phyloP scores from a whole-genome alignment of 2,113 vertebrate genomes.

The Peromyscus leucopus region DNA sequence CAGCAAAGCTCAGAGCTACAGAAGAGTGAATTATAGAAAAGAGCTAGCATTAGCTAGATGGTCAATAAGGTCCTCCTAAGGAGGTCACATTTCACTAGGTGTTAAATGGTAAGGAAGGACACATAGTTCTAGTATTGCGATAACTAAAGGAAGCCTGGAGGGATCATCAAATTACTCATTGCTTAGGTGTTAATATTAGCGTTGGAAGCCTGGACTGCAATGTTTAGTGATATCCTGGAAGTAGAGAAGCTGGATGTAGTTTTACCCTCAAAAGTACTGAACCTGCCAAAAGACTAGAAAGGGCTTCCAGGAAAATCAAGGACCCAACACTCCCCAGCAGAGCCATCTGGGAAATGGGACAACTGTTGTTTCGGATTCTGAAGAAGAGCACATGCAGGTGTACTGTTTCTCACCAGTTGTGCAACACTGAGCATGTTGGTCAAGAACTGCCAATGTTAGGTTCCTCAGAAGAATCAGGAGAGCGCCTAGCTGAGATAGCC shows the following conservation, averaged over 20 bases:
- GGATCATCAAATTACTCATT: no score
- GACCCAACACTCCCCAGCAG: background rate
- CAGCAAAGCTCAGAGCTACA: background rate
- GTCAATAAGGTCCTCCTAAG: background rate
- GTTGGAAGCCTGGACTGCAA: rapidly evolving
- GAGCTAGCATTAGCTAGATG: background rate
- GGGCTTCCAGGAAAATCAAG: background rate
- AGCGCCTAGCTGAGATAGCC: background rate
- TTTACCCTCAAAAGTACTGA: background rate
- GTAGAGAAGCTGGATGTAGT: background rate
- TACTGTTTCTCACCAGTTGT: background rate
- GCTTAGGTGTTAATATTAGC: no score
- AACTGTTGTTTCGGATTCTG: background rate
- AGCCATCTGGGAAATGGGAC: background rate
- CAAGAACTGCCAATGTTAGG: background rate
- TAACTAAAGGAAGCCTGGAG: background rate
- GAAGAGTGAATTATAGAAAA: background rate
- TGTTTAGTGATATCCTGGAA: background rate
- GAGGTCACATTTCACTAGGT: background rate
- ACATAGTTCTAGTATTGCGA: background rate
- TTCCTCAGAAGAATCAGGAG: background rate
- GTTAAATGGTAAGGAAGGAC: background rate
- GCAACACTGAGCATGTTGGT: background rate
- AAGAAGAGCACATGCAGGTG: background rate
- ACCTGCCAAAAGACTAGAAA: background rate